phyloP scores from a whole-genome alignment of 2,113 vertebrate genomes.

The Erythrolamprus reginae region DNA sequence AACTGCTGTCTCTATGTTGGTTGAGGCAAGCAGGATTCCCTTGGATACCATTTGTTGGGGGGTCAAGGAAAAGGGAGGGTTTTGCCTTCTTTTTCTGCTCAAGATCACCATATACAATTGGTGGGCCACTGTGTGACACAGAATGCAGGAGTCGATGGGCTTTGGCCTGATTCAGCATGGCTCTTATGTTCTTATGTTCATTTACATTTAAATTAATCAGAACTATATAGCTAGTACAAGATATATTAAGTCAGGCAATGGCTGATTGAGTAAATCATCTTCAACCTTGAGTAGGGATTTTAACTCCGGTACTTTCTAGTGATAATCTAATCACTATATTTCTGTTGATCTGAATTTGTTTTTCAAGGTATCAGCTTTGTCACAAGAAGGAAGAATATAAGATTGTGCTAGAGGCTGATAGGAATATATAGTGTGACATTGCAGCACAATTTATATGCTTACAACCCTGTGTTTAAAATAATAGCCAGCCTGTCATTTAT shows the following conservation, averaged over 20 bases:
- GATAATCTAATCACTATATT: not conserved
- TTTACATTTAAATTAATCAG: not conserved
- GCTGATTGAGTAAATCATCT: not conserved
- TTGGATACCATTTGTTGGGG: no score
- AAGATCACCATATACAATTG: no score
- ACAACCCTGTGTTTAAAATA: constrained; percentile 21
- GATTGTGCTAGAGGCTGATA: not conserved
- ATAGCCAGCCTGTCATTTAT: constrained; percentile 27
- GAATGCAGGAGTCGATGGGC: no score
- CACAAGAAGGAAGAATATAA: not conserved
- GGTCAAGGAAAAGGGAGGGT: no score
- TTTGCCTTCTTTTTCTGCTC: no score
- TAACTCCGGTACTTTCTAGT: not conserved
- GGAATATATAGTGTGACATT: not conserved
- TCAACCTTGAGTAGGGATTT: not conserved
- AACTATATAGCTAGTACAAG: not conserved
- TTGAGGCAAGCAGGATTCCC: no score
- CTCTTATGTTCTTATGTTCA: no score
- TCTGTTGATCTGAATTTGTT: not conserved
- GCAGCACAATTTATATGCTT: constrained; percentile 12
- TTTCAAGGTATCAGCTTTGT: not conserved
- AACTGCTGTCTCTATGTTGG: no score
- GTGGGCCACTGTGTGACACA: no score
- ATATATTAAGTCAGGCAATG: not conserved
- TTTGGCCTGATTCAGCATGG: no score